Base-by-base conservation (phyloP, 2,797 vertebrate genomes). In the Paguma larvata region DNA sequence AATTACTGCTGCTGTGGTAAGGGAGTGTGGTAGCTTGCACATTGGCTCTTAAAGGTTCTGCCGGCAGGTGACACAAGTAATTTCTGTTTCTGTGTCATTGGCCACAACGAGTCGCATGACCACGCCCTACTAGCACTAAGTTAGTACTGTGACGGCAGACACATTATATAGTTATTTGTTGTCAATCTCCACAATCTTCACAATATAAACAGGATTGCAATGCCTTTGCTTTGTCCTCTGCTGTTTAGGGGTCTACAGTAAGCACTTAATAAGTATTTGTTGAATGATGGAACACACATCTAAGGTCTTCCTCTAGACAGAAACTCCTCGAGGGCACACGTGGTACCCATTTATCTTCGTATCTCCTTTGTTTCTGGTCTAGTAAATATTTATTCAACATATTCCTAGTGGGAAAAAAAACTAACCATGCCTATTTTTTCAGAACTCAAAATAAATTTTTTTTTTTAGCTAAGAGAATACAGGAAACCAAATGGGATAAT, bases 231-330 rank as follows among this genome's bases (percentile, higher is more conserved):
- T 73, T 44, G 46, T 80, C 79, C 68, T 9, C 27, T 68, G 25
- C 8, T 84, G n/a, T 78, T 65, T 72, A 53, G 73, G 78, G 79
- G 78, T 70, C 72, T 59, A 14, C 62, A 27, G 46, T 77, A 85
- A 91, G 53, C 48, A 67, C 85, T 95, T 97, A 85, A 68, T 93
- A 78, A 90, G 87, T 86, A 68, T 89, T 82, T 88, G 82, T 85
- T 53, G 63, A 75, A 15, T 85, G 89, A 90, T 19, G 87, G 77
- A 72, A 73, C 38, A 90, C 72, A 63, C 27, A 23, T 91, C 65
- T 90, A 34, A 94, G 41, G 30, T 72, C 75, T 91, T 94, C 25
- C 67, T 91, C 62, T 85, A 85, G 78, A 59, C 79, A 78, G 72
- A 89, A 85, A 72, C 67, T 91, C 67, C 79, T n/a, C 77, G 86